Evolutionary conservation across 1,140 invertebrate species (phyloP).

Genomic region (Drosophila kepulauana): DNA sequence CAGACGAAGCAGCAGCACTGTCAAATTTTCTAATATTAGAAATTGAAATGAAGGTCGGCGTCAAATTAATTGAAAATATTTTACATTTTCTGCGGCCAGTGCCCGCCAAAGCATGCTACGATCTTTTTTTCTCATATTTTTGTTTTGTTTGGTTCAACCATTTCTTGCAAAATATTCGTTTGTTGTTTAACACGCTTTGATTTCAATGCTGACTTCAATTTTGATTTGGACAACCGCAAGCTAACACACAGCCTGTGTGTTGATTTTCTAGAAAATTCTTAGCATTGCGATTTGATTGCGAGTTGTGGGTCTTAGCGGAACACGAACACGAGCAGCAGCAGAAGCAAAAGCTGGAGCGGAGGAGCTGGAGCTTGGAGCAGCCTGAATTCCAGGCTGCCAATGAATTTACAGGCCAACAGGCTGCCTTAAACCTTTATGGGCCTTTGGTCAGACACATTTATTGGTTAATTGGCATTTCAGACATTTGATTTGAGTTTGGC

Average conservation of each 20-base stretch:
- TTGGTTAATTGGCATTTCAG: constrained; percentile 75
- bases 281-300: constrained; percentile 66
- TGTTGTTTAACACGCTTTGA: constrained; percentile 41
- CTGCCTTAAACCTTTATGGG: constrained; percentile 12
- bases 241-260: constrained; percentile 14
- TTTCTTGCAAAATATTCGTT: constrained; percentile 34
- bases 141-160: not conserved
- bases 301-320: constrained; percentile 28
- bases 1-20: constrained; percentile 2
- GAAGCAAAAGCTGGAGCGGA: no score
- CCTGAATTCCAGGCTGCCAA: constrained; percentile 25
- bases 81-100: constrained; percentile 63
- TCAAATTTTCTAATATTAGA: constrained; percentile 52
- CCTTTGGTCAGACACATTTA: constrained; percentile 50
- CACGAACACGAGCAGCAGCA: constrained; percentile 4
- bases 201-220: constrained; percentile 37
- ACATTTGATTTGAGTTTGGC: constrained; percentile 47
- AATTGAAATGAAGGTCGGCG: constrained; percentile 67
- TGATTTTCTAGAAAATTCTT: constrained; percentile 55
- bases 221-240: constrained; percentile 55
- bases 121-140: constrained; percentile 15
- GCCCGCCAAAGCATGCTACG: constrained; percentile 51
- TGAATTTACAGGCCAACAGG: constrained; percentile 23
- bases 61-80: constrained; percentile 82
- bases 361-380: not conserved